Base-by-base conservation (phyloP, 1,140 invertebrate genomes). In the Doryteuthis pealeii region DNA sequence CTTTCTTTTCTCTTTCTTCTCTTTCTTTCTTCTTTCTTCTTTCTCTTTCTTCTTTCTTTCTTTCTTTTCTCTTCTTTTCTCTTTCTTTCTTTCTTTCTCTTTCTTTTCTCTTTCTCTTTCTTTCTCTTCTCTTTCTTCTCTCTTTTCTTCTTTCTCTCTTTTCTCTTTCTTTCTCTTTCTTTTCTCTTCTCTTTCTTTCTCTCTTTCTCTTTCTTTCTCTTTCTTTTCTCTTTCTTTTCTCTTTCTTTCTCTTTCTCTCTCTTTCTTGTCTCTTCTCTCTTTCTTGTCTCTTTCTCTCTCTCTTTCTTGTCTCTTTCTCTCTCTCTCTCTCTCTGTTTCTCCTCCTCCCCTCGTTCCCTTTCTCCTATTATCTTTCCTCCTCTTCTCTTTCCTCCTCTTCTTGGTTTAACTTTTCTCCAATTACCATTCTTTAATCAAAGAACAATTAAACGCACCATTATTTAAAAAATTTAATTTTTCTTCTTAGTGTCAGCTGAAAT, bases 201-300 rank as follows among this genome's bases (percentile, higher is more conserved):
- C 28, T 22, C 43, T 22, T 33, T 49, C n/a, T 31, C 26, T 28
- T 30, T 58, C 71, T 58, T 30, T 32, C 10, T 26, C n/a, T 62
- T 31, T 72, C 30, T 32, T 45, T 31, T n/a, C 30, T 58, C 32
- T 32, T 28, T 31, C 32, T 62, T 49, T 45, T 31, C 62, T 74
- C 73, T 74, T 40, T 69, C 43, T 58, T 14, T 67, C 31, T 54
- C 68, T 33, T 26, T 10, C 6, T 70, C 32, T 49, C 6, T n/a
- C 35, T 30, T 26, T 58, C 26, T 32, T 40, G 6, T 12, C 33
- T 45, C 33, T 30, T 18, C 49, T 58, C 67, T 74, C 43, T 33
- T 45, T 74, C 67, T n/a, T n/a, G n/a, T 65, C 68, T 71, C 68
- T 70, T 45, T 74, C 69, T 70, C 43, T 49, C 67, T 70, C 73